Percentiles rank a stretch among this genome's conserved stretches.
Evolutionary conservation across 2,888 invertebrate genomes (phyloP).

Genomic region (Parthenolecanium corni): DNA sequence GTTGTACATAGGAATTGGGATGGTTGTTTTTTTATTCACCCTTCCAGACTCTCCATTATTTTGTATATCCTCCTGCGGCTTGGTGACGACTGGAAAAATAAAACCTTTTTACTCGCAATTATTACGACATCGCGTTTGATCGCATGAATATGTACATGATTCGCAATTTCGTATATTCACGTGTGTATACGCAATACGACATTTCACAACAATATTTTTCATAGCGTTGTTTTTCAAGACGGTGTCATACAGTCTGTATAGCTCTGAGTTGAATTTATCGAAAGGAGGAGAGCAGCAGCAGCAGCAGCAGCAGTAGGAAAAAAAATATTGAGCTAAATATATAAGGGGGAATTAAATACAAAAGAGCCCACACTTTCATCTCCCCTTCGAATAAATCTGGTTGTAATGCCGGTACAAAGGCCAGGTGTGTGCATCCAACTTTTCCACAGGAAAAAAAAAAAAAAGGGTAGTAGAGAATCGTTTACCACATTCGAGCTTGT

Average conservation of each 20-base stretch:
- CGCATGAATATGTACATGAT: no score
- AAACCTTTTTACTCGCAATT: no score
- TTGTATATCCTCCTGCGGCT: no score
- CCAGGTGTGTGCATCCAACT: constrained; percentile 26
- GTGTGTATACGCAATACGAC: constrained; percentile 21
- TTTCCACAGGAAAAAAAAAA: no score
- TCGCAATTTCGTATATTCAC: not conserved
- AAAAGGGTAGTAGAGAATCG: constrained; percentile 13
- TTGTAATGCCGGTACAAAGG: constrained; percentile 24
- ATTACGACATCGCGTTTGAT: no score
- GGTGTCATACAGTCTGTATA: no score
- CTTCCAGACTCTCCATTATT: no score
- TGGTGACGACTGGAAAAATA: no score
- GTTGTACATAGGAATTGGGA: no score
- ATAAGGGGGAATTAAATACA: constrained; percentile 22
- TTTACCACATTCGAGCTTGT: constrained; percentile 1
- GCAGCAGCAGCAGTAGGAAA: not conserved
- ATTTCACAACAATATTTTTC: constrained; percentile 13
- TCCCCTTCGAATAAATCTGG: constrained; percentile 25
- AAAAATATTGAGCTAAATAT: not conserved
- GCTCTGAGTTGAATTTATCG: not conserved
- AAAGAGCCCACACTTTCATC: constrained; percentile 27
- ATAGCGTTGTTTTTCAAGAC: no score
- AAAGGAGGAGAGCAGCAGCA: not conserved
- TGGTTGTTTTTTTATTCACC: no score